Evolutionary conservation across 1,140 invertebrate species (phyloP).

Genomic region (Mya arenaria): DNA sequence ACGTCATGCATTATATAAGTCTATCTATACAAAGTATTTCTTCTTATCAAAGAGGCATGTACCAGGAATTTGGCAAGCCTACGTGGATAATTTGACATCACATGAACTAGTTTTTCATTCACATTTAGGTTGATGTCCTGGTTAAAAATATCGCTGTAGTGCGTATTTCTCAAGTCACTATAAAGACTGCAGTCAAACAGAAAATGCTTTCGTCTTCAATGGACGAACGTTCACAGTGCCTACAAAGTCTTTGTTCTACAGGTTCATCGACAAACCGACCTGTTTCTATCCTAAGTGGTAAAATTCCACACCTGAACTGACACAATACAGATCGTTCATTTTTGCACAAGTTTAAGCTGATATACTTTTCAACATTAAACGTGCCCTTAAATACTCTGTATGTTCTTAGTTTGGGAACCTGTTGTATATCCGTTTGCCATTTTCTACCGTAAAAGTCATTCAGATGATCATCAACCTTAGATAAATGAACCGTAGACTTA

Average conservation of each 20-base stretch:
- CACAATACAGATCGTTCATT: constrained; percentile 5
- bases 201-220: no score
- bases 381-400: not conserved
- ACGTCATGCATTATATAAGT: no score
- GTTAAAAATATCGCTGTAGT: no score
- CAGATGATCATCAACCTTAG: not conserved
- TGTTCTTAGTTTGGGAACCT: not conserved
- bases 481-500: not conserved
- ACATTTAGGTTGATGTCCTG: no score
- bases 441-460: not conserved
- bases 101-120: no score
- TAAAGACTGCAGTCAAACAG: no score
- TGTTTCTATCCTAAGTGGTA: not conserved
- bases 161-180: no score
- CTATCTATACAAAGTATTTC: no score
- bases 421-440: not conserved
- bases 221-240: no score
- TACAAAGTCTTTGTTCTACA: not conserved
- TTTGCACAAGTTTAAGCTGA: not conserved
- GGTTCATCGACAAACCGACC: not conserved
- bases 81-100: no score
- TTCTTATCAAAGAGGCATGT: no score
- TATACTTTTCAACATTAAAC: not conserved
- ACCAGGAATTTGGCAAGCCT: no score
- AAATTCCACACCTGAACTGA: not conserved